phyloP scores from a whole-genome alignment of 2,113 vertebrate genomes.

The Myotis lucifugus region DNA sequence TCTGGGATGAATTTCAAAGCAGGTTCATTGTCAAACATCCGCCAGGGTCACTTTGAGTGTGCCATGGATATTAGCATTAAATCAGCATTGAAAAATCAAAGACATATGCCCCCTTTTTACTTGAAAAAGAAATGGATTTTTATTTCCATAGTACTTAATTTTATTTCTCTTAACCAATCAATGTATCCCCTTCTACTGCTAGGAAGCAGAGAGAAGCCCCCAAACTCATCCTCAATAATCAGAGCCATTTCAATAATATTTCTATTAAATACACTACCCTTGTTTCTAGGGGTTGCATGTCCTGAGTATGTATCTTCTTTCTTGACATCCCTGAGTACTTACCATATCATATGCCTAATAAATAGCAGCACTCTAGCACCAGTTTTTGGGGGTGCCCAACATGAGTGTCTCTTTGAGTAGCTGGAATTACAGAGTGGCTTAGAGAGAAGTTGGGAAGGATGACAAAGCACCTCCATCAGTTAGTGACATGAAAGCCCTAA shows the following conservation, averaged over 20 bases:
- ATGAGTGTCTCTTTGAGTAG: neutral
- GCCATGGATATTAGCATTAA: constrained; percentile 68
- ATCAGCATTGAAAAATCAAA: constrained; percentile 70
- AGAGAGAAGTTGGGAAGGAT: neutral
- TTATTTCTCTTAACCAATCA: constrained; percentile 14
- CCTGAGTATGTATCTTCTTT: neutral
- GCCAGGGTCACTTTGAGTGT: constrained; percentile 71
- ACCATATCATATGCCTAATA: neutral
- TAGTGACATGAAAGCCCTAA: neutral
- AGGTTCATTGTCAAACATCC: constrained; percentile 77
- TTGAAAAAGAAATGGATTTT: constrained; percentile 65
- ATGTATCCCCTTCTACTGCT: neutral
- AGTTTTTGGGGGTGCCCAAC: neutral
- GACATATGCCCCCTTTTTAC: constrained; percentile 62
- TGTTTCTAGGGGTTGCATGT: neutral
- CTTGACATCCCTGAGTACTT: neutral
- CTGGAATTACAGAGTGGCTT: neutral
- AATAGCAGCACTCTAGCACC: neutral
- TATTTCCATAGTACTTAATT: constrained; percentile 38
- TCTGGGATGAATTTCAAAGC: constrained; percentile 79
- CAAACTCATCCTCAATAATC: neutral
- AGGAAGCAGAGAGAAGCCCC: neutral
- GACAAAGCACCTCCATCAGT: neutral
- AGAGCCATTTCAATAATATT: neutral
- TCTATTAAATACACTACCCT: neutral